Evolutionary conservation across 2,113 vertebrate species (phyloP).

Genomic region (Daboia siamensis): DNA sequence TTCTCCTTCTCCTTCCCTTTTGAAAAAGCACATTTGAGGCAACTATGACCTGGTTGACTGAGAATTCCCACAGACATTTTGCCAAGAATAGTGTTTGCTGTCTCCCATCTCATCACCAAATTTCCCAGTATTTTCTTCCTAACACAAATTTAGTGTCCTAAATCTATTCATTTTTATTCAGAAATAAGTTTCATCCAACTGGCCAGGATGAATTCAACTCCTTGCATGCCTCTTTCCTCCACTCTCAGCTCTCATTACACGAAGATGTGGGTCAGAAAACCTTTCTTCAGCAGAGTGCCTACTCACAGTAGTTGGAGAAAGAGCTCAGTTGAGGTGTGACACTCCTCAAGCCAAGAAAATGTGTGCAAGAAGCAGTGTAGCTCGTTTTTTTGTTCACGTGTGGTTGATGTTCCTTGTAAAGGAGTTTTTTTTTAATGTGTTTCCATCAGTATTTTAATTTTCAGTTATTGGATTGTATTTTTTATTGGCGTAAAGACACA

Average conservation of each 20-base stretch:
- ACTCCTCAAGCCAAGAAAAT: neutral
- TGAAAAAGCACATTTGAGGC: neutral
- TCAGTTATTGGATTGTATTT: neutral
- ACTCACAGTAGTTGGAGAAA: neutral
- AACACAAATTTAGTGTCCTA: neutral
- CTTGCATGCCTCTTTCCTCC: too few species aligned
- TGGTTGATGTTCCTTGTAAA: neutral
- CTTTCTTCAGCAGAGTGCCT: too few species aligned
- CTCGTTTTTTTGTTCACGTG: neutral
- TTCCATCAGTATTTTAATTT: neutral
- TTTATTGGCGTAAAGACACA: neutral
- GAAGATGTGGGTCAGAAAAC: too few species aligned
- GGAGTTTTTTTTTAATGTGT: neutral
- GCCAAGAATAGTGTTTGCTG: neutral
- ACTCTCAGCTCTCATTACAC: too few species aligned
- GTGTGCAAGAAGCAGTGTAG: neutral
- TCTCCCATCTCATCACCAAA: neutral
- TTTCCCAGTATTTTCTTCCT: neutral
- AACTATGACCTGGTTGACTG: too few species aligned
- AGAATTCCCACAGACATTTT: neutral
- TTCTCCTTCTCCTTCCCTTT: neutral
- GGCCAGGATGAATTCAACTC: neutral
- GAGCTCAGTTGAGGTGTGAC: neutral
- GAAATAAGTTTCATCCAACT: neutral
- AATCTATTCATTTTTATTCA: neutral